Conservation (phyloP, 1,140 invertebrate species). For the Bombus turneri region DNA sequence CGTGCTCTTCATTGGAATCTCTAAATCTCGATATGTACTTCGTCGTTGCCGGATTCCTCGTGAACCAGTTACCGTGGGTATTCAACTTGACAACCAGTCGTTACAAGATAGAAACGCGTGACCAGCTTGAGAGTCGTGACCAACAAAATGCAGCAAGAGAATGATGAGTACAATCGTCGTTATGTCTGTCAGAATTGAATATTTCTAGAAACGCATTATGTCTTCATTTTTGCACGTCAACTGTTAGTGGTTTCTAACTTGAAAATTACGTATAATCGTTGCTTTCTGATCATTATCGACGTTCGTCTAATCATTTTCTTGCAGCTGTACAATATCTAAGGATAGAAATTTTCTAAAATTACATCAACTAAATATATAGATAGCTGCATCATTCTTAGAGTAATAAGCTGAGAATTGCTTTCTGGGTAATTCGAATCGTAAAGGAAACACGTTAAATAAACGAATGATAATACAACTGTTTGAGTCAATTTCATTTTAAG, state of each 20-base stretch:
- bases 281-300: background rate
- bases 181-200: background rate
- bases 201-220: background rate
- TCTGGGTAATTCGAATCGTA: too few relatives aligned
- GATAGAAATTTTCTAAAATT: background rate
- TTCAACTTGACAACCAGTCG: conserved; percentile 5
- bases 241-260: background rate
- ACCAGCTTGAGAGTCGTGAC: background rate
- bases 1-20: conserved; percentile 1
- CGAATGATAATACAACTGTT: too few relatives aligned
- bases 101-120: background rate
- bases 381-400: background rate
- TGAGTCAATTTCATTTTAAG: too few relatives aligned
- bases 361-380: background rate
- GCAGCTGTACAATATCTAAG: too few relatives aligned
- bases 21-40: background rate
- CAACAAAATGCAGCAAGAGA: background rate
- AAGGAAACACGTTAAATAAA: too few relatives aligned
- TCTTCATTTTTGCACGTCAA: background rate
- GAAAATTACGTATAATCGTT: background rate
- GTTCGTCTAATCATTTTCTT: background rate
- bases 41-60: background rate
- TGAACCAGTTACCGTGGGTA: conserved; percentile 4
- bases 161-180: background rate
- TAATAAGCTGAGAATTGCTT: background rate